Percentiles rank a stretch among this genome's conserved stretches.
These are phyloP conservation scores for Hyposoter didymator DNA, from an alignment of 2,888 invertebrate species.

Conservation along the genomic window DNA sequence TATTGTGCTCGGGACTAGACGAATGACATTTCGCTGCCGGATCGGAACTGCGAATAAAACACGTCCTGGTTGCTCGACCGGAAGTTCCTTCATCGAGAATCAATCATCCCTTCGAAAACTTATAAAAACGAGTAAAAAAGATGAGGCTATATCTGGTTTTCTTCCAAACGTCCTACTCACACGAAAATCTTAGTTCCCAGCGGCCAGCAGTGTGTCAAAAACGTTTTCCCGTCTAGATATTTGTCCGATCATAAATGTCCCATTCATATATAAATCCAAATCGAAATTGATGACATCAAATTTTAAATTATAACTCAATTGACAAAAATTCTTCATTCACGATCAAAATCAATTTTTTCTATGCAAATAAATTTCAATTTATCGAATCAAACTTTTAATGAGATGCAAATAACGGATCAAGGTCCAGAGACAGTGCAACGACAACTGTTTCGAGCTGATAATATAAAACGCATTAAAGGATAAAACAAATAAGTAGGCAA, in stretches of 20 bases:
- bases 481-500: too few species aligned
- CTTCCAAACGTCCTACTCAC: neutral
- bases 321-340: neutral
- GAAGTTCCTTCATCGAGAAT: slow-evolving; percentile 53
- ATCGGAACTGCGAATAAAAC: slow-evolving; percentile 49
- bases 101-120: slow-evolving; percentile 28
- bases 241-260: neutral
- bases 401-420: neutral
- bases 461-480: too few species aligned
- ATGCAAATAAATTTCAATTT: neutral
- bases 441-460: neutral
- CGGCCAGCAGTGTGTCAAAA: neutral
- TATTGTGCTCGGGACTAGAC: slow-evolving; percentile 22
- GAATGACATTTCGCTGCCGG: slow-evolving; percentile 45
- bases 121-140: slow-evolving; percentile 17
- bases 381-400: neutral
- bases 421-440: neutral
- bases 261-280: neutral
- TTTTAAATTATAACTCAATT: neutral
- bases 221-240: neutral
- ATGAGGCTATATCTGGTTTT: neutral
- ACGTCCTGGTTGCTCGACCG: slow-evolving; percentile 30
- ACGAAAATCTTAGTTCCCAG: too few species aligned
- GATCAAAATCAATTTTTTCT: neutral
- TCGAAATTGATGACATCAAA: neutral